These are phyloP conservation scores for Cheumatopsyche charites DNA, from an alignment of 1,140 invertebrate genomes.

Conservation along the genomic window DNA sequence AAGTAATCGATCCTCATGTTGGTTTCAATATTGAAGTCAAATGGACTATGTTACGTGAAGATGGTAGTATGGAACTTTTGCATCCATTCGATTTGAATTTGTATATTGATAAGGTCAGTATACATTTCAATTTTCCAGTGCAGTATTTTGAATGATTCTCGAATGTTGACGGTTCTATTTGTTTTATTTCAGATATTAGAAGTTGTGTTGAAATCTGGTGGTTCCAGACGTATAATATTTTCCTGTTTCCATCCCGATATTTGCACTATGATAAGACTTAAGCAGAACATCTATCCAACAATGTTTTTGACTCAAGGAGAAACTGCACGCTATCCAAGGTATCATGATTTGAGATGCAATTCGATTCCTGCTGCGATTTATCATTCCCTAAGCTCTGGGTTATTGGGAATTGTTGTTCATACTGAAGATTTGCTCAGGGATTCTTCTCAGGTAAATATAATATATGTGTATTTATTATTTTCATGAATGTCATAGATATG, in stretches of 20 bases:
- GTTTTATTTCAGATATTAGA: slow-evolving; percentile 66
- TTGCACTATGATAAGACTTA: slow-evolving; percentile 87
- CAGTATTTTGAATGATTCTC: neutral
- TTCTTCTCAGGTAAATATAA: slow-evolving; percentile 66
- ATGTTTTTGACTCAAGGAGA: slow-evolving; percentile 91
- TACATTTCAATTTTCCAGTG: neutral
- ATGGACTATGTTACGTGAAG: slow-evolving; percentile 86
- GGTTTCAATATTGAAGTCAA: slow-evolving; percentile 97
- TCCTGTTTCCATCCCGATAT: slow-evolving; percentile 96
- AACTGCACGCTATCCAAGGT: slow-evolving; percentile 79
- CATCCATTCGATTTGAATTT: slow-evolving; percentile 90
- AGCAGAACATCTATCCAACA: slow-evolving; percentile 95
- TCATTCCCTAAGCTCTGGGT: slow-evolving; percentile 78
- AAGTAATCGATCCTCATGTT: slow-evolving; percentile 79
- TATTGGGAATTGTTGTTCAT: slow-evolving; percentile 89
- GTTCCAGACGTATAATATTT: slow-evolving; percentile 82
- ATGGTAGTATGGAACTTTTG: slow-evolving; percentile 85
- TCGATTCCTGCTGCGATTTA: slow-evolving; percentile 81
- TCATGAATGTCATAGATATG: neutral
- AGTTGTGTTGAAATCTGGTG: slow-evolving; percentile 78
- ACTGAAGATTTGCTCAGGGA: slow-evolving; percentile 90
- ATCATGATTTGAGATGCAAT: slow-evolving; percentile 82
- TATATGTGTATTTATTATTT: neutral
- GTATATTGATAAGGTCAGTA: slow-evolving; percentile 81
- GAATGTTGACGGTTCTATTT: neutral